A percentile compares a stretch with the other conserved stretches of the same genome.
Evolutionary conservation across 2,113 vertebrate genomes (phyloP).

Genomic region (Eleginops maclovinus): DNA sequence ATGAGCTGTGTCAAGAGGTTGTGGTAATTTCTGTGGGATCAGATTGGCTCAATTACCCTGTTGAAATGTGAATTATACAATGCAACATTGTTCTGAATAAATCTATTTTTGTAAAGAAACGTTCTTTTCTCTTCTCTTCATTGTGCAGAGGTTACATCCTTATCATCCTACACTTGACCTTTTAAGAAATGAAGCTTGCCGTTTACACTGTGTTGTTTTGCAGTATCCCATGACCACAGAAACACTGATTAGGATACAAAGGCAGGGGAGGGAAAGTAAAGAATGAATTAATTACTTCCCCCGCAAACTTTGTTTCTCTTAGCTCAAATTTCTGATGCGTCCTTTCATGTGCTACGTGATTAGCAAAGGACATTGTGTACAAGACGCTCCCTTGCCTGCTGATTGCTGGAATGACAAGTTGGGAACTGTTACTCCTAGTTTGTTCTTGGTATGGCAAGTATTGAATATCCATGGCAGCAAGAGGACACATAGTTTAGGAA

Average conservation of each 20-base stretch:
- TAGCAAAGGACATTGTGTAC: neutral
- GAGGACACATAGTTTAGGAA: neutral
- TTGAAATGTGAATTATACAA: conserved; percentile 50
- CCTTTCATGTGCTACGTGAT: neutral
- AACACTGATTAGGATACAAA: neutral
- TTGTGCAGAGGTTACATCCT: neutral
- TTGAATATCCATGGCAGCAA: conserved; percentile 44
- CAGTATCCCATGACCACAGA: neutral
- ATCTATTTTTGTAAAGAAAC: neutral
- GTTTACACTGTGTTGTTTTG: no score
- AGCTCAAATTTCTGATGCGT: neutral
- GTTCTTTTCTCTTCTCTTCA: conserved; percentile 4
- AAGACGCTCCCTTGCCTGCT: conserved; percentile 28
- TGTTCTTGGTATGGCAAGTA: conserved; percentile 15
- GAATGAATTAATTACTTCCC: conserved; percentile 8
- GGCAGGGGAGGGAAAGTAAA: neutral
- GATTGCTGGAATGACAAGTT: neutral
- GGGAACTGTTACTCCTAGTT: conserved; percentile 13
- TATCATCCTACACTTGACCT: neutral
- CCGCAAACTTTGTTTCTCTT: neutral
- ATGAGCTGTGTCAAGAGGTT: no score
- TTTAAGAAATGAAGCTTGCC: neutral
- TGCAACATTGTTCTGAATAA: conserved; percentile 27
- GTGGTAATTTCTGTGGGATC: no score
- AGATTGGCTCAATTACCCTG: conserved; percentile 20